Conservation (phyloP, 2,888 invertebrate species). For the Harpalus rubripes region DNA sequence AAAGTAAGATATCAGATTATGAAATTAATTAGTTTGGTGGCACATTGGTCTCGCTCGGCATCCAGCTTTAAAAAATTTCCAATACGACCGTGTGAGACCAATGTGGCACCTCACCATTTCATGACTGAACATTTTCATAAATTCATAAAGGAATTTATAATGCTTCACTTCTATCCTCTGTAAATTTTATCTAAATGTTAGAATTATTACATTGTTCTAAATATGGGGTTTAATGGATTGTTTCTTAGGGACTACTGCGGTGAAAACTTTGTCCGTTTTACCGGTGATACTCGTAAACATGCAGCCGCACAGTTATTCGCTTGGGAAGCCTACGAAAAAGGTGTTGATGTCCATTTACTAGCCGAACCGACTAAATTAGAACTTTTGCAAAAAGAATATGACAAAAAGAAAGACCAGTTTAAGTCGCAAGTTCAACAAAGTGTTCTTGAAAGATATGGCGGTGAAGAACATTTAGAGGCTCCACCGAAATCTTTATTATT, state of each 20-base stretch:
- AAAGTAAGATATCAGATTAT: too few relatives aligned
- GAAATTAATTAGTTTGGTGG: too few relatives aligned
- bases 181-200: too few relatives aligned
- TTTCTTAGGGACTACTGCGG: slow-evolving; percentile 84
- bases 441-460: slow-evolving; percentile 96
- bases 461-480: slow-evolving; percentile 92
- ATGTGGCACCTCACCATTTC: too few relatives aligned
- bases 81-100: too few relatives aligned
- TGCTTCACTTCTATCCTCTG: too few relatives aligned
- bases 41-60: too few relatives aligned
- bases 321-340: slow-evolving; percentile 96
- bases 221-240: background rate
- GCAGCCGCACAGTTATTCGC: slow-evolving; percentile 96
- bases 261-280: slow-evolving; percentile 97
- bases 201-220: too few relatives aligned
- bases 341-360: slow-evolving; percentile 95
- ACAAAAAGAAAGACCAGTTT: slow-evolving; percentile 92
- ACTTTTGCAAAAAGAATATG: slow-evolving; percentile 92
- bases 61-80: too few relatives aligned
- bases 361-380: slow-evolving; percentile 99
- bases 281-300: slow-evolving; percentile 95
- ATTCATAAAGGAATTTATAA: too few relatives aligned
- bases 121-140: too few relatives aligned
- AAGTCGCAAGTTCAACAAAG: slow-evolving; percentile 91
- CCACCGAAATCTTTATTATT: slow-evolving; percentile 93